Conservation (phyloP, 2,888 invertebrate genomes). For the Tridacna crocea region DNA sequence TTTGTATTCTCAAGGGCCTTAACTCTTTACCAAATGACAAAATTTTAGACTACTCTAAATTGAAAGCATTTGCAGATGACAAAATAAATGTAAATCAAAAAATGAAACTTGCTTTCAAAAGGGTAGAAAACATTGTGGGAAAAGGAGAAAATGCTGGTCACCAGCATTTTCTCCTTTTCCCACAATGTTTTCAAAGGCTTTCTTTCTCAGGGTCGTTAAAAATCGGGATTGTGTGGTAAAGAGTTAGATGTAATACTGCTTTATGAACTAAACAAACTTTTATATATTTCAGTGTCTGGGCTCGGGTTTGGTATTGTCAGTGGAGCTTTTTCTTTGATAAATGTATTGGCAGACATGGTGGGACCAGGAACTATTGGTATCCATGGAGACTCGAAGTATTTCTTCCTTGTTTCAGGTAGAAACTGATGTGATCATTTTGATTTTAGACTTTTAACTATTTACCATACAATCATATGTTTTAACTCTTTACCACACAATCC, state of each 20-base stretch:
- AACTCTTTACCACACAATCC: background rate
- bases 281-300: constrained; percentile 90
- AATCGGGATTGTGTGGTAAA: too few species aligned
- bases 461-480: background rate
- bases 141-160: background rate
- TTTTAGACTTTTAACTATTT: background rate
- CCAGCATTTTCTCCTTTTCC: background rate
- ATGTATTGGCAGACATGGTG: constrained; percentile 96
- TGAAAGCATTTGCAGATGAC: too few species aligned
- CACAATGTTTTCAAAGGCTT: background rate
- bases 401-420: constrained; percentile 94
- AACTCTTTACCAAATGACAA: too few species aligned
- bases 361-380: constrained; percentile 98
- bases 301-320: constrained; percentile 98
- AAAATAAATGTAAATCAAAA: too few species aligned
- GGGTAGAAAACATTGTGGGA: background rate
- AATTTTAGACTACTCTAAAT: too few species aligned
- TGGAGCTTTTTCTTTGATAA: constrained; percentile 96
- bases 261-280: too few species aligned
- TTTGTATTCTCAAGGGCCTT: too few species aligned
- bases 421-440: too few species aligned
- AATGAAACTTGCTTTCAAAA: background rate
- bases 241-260: too few species aligned
- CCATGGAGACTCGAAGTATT: constrained; percentile 91
- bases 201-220: too few species aligned